A percentile compares a stretch with the other conserved stretches of the same genome.
Conservation (phyloP, 2,113 vertebrate species). For the Ciconia boyciana region DNA sequence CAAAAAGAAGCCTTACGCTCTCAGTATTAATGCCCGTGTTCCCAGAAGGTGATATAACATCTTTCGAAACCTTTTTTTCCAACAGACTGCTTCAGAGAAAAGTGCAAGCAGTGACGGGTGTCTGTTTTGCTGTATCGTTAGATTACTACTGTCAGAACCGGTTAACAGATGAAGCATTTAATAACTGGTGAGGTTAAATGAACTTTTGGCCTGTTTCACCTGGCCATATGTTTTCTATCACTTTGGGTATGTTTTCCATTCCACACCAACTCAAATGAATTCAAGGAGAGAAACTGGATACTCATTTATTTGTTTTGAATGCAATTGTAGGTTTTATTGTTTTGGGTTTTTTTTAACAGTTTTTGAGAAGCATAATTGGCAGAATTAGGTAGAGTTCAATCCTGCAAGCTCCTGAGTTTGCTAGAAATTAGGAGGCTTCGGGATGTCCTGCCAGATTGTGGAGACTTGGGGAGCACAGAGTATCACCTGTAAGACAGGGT, state of each 20-base stretch:
- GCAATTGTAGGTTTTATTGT: neutral
- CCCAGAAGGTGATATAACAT: neutral
- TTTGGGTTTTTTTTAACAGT: rapidly evolving
- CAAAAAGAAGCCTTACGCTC: neutral
- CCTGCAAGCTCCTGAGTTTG: neutral
- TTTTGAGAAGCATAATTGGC: neutral
- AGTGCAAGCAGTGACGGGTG: neutral
- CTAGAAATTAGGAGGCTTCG: neutral
- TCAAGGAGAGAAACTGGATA: neutral
- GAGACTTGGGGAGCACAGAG: neutral
- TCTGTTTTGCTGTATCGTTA: neutral
- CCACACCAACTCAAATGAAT: neutral
- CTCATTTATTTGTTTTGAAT: neutral
- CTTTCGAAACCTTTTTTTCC: neutral
- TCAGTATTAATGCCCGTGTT: neutral
- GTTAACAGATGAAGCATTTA: neutral
- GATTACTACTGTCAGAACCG: neutral
- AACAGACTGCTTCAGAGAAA: neutral
- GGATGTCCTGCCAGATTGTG: neutral
- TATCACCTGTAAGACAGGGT: neutral
- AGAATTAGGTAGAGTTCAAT: neutral
- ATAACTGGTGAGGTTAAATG: neutral
- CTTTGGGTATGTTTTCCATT: neutral
- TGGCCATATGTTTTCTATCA: neutral
- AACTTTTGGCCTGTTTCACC: neutral